phyloP scores from a whole-genome alignment of 2,113 vertebrate genomes.

The Acanthisitta chloris region DNA sequence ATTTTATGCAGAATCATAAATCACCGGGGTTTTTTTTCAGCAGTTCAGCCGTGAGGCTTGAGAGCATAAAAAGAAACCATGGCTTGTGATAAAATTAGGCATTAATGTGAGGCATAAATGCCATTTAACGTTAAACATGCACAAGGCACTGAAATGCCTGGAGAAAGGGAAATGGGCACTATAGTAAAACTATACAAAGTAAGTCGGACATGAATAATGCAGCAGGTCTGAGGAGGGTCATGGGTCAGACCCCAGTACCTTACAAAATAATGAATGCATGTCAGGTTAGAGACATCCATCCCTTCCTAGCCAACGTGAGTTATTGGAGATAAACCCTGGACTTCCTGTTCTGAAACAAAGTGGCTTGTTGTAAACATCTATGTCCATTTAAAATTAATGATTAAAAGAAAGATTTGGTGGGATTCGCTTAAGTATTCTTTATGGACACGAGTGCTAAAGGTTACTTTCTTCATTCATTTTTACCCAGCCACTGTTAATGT shows the following conservation, averaged over 20 bases:
- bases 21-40: constrained; percentile 8
- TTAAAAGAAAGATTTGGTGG: constrained; percentile 56
- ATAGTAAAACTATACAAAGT: constrained; percentile 72
- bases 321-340: constrained; percentile 74
- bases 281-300: constrained; percentile 67
- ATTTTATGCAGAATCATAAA: constrained; percentile 43
- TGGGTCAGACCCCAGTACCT: constrained; percentile 69
- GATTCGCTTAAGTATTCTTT: constrained; percentile 69
- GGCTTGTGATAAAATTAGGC: constrained; percentile 52
- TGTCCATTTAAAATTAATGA: constrained; percentile 62
- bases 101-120: constrained; percentile 61
- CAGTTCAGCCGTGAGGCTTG: constrained; percentile 1
- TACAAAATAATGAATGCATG: constrained; percentile 79
- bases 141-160: constrained; percentile 40
- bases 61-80: constrained; percentile 15
- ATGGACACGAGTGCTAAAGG: constrained; percentile 47
- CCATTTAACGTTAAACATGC: constrained; percentile 53
- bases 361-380: constrained; percentile 46
- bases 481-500: constrained; percentile 68
- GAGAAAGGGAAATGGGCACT: constrained; percentile 64
- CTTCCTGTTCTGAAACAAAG: constrained; percentile 71
- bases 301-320: constrained; percentile 68
- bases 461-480: constrained; percentile 68
- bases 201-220: constrained; percentile 77
- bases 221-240: constrained; percentile 71